Conservation (phyloP, 2,113 vertebrate genomes). For the Rhodinocichla rosea region DNA sequence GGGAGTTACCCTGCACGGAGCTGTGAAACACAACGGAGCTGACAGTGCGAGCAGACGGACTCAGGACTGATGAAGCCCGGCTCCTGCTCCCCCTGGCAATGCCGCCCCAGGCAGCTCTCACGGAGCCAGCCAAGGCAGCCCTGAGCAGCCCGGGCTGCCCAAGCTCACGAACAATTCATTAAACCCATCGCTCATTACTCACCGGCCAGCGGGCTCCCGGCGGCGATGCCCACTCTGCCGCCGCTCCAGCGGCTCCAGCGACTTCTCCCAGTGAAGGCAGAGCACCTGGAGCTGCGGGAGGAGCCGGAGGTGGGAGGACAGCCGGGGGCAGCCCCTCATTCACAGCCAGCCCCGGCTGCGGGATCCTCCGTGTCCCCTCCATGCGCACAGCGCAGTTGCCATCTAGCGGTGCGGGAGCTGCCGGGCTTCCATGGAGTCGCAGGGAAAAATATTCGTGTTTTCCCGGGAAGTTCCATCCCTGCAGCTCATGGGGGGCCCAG, state of each 20-base stretch:
- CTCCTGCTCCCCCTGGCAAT: accelerated
- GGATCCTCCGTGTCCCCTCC: not conserved
- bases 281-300: slow-evolving; percentile 34
- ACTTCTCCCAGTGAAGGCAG: not conserved
- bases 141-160: not conserved
- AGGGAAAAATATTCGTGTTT: accelerated
- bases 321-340: slow-evolving; percentile 20
- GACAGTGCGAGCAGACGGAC: accelerated
- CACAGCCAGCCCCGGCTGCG: not conserved
- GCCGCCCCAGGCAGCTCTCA: accelerated
- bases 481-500: not conserved
- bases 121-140: not conserved
- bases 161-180: too few species aligned
- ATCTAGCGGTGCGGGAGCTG: not conserved
- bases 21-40: accelerated
- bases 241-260: not conserved
- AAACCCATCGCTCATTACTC: not conserved
- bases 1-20: accelerated
- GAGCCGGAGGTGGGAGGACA: not conserved
- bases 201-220: not conserved
- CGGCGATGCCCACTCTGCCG: not conserved
- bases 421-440: accelerated
- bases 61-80: not conserved
- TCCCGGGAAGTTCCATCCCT: not conserved
- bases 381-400: not conserved